Conservation (phyloP, 2,797 vertebrate species). For the Phoeniculus purpureus region DNA sequence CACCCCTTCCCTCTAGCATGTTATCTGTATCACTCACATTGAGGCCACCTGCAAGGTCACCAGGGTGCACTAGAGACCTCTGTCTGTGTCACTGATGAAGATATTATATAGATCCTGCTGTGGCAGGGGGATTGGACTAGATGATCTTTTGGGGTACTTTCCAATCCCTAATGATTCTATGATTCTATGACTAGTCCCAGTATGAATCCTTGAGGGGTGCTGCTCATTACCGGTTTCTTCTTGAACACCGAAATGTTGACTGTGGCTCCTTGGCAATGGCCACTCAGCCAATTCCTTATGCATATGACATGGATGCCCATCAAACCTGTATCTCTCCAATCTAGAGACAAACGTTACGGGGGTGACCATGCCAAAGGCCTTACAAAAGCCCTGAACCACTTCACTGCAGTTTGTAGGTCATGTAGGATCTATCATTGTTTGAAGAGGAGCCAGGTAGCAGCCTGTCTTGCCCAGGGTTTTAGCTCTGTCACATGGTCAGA, state of each 20-base stretch:
- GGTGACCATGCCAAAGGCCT: not conserved
- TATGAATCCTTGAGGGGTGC: not conserved
- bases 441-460: not conserved
- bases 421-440: not conserved
- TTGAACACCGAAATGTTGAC: not conserved
- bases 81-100: not conserved
- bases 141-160: too few relatives aligned
- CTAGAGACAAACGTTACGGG: not conserved
- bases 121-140: too few relatives aligned
- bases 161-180: too few relatives aligned
- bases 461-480: not conserved
- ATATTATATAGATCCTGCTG: not conserved
- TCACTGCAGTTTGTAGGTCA: not conserved
- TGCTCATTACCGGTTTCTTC: not conserved
- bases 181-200: not conserved
- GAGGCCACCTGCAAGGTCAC: not conserved
- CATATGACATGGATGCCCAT: not conserved
- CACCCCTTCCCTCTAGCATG: not conserved
- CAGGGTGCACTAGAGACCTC: not conserved
- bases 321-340: not conserved
- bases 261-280: rapidly evolving
- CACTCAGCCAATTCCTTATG: not conserved
- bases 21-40: not conserved
- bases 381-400: not conserved
- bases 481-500: rapidly evolving